Evolutionary conservation across 2,797 vertebrate genomes (phyloP).

Genomic region (Mycteria americana): DNA sequence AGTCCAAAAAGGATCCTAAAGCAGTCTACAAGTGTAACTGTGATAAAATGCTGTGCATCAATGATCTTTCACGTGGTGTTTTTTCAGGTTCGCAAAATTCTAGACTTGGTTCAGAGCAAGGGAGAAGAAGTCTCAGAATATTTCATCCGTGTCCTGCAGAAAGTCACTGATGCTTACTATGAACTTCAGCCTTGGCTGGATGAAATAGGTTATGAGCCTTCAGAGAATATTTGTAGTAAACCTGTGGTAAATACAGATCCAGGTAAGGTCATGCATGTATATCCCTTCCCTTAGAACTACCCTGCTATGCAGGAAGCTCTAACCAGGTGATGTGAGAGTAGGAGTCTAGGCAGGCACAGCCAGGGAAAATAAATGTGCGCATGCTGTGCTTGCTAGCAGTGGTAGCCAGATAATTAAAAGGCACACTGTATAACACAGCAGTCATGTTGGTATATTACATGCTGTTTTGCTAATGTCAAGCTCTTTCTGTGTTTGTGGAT

Average conservation of each 20-base stretch:
- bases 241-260: slow-evolving; percentile 89
- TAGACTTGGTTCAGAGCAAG: slow-evolving; percentile 93
- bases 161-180: slow-evolving; percentile 85
- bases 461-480: not conserved
- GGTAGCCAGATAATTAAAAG: not conserved
- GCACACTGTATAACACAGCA: not conserved
- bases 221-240: slow-evolving; percentile 69
- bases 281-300: not conserved
- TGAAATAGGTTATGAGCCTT: slow-evolving; percentile 82
- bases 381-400: not conserved
- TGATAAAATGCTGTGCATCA: not conserved
- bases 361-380: not conserved
- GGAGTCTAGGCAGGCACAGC: not conserved
- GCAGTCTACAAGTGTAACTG: not conserved
- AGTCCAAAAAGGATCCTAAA: not conserved
- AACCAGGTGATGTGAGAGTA: not conserved
- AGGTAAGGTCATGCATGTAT: slow-evolving; percentile 72
- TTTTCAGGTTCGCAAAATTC: slow-evolving; percentile 87
- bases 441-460: not conserved
- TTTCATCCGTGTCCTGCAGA: slow-evolving; percentile 83
- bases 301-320: not conserved
- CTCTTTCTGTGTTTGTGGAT: not conserved
- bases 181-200: slow-evolving; percentile 88
- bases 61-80: not conserved
- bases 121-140: slow-evolving; percentile 90